Evolutionary conservation across 2,113 vertebrate genomes (phyloP).

Genomic region (Myiozetetes cayanensis): DNA sequence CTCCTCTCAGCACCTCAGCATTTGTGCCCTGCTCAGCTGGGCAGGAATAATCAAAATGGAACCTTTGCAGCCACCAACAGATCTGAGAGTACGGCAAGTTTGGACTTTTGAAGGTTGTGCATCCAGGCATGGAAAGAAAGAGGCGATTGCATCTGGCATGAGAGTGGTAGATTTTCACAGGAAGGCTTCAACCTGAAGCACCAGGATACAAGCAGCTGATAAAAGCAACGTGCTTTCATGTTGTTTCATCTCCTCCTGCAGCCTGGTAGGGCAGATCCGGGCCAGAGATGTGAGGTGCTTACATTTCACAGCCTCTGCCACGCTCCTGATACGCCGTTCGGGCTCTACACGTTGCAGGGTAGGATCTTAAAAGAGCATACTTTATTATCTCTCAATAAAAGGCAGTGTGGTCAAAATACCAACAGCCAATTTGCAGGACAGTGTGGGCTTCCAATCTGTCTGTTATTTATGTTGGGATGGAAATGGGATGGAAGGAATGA

Average conservation of each 20-base stretch:
- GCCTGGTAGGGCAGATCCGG: neutral
- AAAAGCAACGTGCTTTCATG: neutral
- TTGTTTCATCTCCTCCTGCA: neutral
- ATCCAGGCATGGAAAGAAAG: neutral
- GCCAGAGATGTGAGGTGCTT: neutral
- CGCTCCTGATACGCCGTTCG: fast-evolving
- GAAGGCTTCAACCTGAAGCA: neutral
- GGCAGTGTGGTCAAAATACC: slow-evolving; percentile 9
- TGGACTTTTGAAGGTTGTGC: neutral
- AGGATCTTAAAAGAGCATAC: neutral
- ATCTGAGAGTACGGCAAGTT: neutral
- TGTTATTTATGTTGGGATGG: neutral
- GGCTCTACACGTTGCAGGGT: neutral
- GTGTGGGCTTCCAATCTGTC: neutral
- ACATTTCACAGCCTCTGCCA: neutral
- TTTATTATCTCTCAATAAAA: slow-evolving; percentile 24
- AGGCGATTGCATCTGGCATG: neutral
- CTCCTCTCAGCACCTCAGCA: neutral
- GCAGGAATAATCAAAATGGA: neutral
- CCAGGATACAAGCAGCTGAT: neutral
- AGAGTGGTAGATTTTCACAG: neutral
- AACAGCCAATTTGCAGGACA: slow-evolving; percentile 10
- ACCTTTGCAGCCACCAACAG: neutral
- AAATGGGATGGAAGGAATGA: neutral
- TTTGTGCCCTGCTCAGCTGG: neutral